A percentile compares a stretch with the other conserved stretches of the same genome.
Conservation (phyloP, 2,888 invertebrate species). For the Patella ulyssiponensis region DNA sequence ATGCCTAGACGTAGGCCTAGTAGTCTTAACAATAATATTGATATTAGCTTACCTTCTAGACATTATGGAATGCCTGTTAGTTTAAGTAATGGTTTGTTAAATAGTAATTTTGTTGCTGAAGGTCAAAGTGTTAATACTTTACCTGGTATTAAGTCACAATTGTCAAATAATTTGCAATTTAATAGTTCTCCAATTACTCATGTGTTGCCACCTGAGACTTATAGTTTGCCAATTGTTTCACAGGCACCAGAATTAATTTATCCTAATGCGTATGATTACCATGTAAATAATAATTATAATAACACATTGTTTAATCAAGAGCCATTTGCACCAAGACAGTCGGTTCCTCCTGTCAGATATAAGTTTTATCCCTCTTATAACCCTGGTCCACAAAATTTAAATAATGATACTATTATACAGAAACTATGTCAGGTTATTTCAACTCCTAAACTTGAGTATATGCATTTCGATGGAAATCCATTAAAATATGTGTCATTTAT, state of each 20-base stretch:
- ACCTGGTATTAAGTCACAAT: no score
- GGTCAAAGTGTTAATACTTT: background rate
- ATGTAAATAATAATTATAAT: background rate
- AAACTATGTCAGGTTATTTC: background rate
- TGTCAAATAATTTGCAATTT: background rate
- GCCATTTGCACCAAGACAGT: no score
- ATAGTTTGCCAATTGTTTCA: background rate
- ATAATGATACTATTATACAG: background rate
- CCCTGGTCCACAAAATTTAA: background rate
- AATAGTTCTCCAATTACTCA: background rate
- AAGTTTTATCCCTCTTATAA: background rate
- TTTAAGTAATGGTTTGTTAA: background rate
- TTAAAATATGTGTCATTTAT: background rate
- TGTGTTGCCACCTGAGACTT: background rate
- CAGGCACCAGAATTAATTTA: background rate
- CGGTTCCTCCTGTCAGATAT: no score
- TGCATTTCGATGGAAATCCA: background rate
- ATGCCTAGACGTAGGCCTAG: no score
- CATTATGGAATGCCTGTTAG: background rate
- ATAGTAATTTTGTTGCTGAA: background rate
- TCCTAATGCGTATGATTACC: background rate
- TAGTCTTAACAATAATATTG: background rate
- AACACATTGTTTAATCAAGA: no score
- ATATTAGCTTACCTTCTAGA: background rate
- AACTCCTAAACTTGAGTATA: conserved; percentile 1